phyloP scores from a whole-genome alignment of 1,140 invertebrate species.

The Gonioctena quinquepunctata region DNA sequence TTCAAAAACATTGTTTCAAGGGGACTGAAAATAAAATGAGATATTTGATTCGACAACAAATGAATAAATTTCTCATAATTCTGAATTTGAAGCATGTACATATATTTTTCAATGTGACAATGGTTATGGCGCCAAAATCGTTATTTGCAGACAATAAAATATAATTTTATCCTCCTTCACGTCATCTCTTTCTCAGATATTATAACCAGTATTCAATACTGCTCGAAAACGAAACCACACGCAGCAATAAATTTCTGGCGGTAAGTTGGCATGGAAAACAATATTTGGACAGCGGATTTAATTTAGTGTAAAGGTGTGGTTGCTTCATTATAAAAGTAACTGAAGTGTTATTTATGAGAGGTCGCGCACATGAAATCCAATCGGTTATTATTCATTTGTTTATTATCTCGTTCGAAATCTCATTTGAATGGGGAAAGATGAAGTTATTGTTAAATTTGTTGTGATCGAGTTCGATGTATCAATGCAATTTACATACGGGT shows the following conservation, averaged over 20 bases:
- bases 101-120: too few relatives aligned
- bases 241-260: not conserved
- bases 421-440: not conserved
- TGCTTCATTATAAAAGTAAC: constrained; percentile 24
- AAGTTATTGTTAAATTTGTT: not conserved
- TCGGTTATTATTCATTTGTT: constrained; percentile 25
- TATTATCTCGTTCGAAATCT: constrained; percentile 8
- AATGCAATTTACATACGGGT: not conserved
- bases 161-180: too few relatives aligned
- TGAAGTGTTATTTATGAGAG: constrained; percentile 17
- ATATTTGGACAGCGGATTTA: constrained; percentile 24
- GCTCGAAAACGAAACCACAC: not conserved
- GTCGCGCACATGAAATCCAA: constrained; percentile 19
- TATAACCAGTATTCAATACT: too few relatives aligned
- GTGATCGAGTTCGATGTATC: not conserved
- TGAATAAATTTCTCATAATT: too few relatives aligned
- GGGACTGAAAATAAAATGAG: too few relatives aligned
- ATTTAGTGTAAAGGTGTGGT: constrained; percentile 22
- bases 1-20: too few relatives aligned
- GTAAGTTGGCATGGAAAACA: not conserved
- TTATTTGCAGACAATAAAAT: too few relatives aligned
- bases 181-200: too few relatives aligned
- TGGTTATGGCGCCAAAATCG: too few relatives aligned
- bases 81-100: too few relatives aligned
- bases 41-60: too few relatives aligned